Conservation (phyloP, 2,888 invertebrate species). For the Alentia gelatinosa region DNA sequence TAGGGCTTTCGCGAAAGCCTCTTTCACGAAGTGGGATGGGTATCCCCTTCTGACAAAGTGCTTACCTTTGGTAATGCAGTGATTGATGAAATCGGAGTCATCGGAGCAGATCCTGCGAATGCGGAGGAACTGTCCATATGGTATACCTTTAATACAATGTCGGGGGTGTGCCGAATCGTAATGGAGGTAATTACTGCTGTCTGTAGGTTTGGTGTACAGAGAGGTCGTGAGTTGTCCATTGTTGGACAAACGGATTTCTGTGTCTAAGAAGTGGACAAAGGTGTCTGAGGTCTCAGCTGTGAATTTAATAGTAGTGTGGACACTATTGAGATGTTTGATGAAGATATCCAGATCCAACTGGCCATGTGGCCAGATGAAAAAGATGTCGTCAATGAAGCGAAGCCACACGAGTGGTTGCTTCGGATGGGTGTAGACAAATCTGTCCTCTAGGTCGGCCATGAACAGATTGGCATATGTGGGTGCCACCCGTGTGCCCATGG, state of each 20-base stretch:
- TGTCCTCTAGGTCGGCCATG: background rate
- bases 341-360: background rate
- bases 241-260: too few species aligned
- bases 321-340: background rate
- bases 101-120: too few species aligned
- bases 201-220: too few species aligned
- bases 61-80: background rate
- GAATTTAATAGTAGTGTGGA: background rate
- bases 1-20: background rate
- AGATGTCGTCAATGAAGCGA: background rate
- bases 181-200: background rate
- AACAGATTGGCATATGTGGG: background rate
- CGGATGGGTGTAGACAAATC: background rate
- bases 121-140: too few species aligned
- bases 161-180: background rate
- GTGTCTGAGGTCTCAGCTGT: too few species aligned
- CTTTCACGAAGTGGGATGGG: background rate
- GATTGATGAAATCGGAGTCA: too few species aligned
- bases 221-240: too few species aligned
- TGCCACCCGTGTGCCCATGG: background rate
- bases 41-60: background rate
- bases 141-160: too few species aligned
- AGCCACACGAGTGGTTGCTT: background rate
- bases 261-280: background rate
- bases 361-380: background rate